Evolutionary conservation across 35 echinoderm and acorn worm genomes (phyloP), one percentile per base, ranked within the genome.

Genomic region (Diadema setosum): DNA sequence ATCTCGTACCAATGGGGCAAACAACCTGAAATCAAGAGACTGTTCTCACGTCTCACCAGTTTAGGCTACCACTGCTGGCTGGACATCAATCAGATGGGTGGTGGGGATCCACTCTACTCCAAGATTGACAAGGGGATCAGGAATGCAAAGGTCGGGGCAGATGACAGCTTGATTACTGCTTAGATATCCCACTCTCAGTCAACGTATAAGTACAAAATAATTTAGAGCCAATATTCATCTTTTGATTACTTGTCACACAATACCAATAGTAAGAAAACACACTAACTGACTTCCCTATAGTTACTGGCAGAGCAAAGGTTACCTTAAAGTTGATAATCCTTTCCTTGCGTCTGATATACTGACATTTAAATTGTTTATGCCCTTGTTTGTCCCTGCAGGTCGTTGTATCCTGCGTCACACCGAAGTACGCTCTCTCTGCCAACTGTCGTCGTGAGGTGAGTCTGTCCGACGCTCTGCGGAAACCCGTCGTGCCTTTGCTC

Each of bases 1-100:
- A 98, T 98, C 18, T 98, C 95, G 0, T 98, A 98, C 69, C 95
- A 98, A 91, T 98, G 95, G 95, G 91, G 75, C 81, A 93, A 88
- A 58, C 95, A 98, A 25, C 88, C 92, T 12, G 81, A 98, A 64
- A 88, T 98, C 31, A 98, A 98, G 89, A 91, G 25, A 63, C 84
- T 98, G 17, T 98, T 86, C 85, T 86, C 58, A 26, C 75, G 89
- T 23, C 43, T 98, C 57, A 94, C 95, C 18, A 65, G 41, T 17
- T 69, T 94, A 15, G 95, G 95, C 46, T 98, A 74, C 46, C 81
- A 84, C 32, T 98, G 95, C 58, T 98, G 95, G 95, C 41, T 98
- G 32, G 95, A 98, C 32, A 94, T 98, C 65, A 94, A 85, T 42
- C 95, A 98, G 73, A 98, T 98, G 95, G 95, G 95, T 37, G 95